Percentiles rank a stretch among this genome's conserved stretches.
These are phyloP conservation scores for Tipula lateralis DNA, from an alignment of 2,888 invertebrate species.

Conservation along the genomic window DNA sequence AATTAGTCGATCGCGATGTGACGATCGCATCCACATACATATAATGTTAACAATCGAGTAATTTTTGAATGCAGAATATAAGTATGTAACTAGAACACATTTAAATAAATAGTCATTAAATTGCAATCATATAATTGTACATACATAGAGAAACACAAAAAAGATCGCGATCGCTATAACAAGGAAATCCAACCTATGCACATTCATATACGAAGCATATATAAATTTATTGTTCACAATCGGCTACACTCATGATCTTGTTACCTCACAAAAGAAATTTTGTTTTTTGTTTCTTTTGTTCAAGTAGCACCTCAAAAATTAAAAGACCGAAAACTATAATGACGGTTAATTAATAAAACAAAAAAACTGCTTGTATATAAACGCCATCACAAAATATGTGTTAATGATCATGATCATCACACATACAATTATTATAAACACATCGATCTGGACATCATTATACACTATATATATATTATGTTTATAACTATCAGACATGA, in stretches of 20 bases:
- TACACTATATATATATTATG: neutral
- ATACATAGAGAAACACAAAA: neutral
- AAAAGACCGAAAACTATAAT: slow-evolving; percentile 5
- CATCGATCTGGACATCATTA: neutral
- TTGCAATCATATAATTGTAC: neutral
- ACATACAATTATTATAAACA: neutral
- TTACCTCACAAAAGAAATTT: neutral
- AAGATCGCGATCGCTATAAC: neutral
- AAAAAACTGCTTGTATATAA: neutral
- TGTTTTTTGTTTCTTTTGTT: neutral
- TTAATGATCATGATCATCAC: neutral
- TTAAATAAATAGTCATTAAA: neutral
- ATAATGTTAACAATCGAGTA: neutral
- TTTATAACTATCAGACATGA: neutral
- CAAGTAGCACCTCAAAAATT: neutral
- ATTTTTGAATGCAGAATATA: neutral
- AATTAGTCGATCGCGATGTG: too few species aligned
- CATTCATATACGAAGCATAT: neutral
- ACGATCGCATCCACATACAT: neutral
- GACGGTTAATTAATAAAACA: neutral
- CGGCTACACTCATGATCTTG: neutral
- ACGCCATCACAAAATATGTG: slow-evolving; percentile 3
- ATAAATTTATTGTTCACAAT: neutral
- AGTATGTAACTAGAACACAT: slow-evolving; percentile 3
- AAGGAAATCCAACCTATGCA: neutral